phyloP scores from a whole-genome alignment of 2,888 invertebrate genomes.

The Pachliopta kotzebuea region DNA sequence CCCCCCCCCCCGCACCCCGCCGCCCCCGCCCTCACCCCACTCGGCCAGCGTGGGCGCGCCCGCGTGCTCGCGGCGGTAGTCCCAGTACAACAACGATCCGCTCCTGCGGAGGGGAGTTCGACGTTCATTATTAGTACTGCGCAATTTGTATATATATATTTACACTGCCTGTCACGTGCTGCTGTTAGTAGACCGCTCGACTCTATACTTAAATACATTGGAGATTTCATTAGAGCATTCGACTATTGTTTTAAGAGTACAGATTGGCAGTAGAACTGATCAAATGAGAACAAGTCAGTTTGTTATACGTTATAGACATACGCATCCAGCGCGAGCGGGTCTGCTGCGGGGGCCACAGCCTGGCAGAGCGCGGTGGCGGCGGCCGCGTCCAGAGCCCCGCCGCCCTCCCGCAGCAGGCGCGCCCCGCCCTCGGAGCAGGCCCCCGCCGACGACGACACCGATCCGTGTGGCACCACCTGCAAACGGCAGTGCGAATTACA shows the following conservation, averaged over 20 bases:
- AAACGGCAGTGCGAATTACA: neutral
- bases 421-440: constrained; percentile 87
- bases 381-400: constrained; percentile 90
- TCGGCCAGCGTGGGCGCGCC: constrained; percentile 72
- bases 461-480: constrained; percentile 87
- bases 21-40: constrained; percentile 49
- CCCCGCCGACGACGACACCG: constrained; percentile 85
- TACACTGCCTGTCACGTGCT: too few relatives aligned
- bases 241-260: too few relatives aligned
- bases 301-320: constrained; percentile 54
- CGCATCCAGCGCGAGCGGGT: constrained; percentile 89
- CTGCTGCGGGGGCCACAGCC: constrained; percentile 86
- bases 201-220: too few relatives aligned
- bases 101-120: constrained; percentile 77
- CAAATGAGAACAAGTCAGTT: too few relatives aligned
- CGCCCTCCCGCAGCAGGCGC: constrained; percentile 81
- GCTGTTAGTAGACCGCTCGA: too few relatives aligned
- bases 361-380: constrained; percentile 87
- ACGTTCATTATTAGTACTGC: too few relatives aligned
- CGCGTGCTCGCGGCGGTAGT: constrained; percentile 77
- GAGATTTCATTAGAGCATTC: too few relatives aligned
- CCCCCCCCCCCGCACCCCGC: constrained; percentile 36
- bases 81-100: constrained; percentile 86
- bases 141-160: too few relatives aligned
- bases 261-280: too few relatives aligned